Base-by-base conservation (phyloP, 2,797 vertebrate genomes). In the Rhinogobio ventralis region DNA sequence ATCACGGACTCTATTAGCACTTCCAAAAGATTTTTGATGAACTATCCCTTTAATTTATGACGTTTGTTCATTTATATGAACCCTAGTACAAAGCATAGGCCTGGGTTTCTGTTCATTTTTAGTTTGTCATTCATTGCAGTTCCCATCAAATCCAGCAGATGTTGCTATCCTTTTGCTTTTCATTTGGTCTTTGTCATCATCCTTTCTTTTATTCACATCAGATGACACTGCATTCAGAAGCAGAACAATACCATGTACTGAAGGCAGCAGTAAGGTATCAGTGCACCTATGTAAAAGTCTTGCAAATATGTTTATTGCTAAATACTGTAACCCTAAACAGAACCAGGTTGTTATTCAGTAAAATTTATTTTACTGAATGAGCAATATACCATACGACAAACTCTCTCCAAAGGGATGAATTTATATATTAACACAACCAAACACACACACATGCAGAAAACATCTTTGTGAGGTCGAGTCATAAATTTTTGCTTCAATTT, bases 401-500 rank as follows among this genome's bases (percentile, higher is more conserved):
- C 20, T 42, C 46, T 23, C 51, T 64, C 81, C 10, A 20, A 62
- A 53, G 25, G 30, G 57, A 80, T 46, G 45, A 19, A 74, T 76
- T 28, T 51, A 49, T 68, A 75, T 36, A 25, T n/a, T 25, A 33
- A 69, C 74, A 81, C 78, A 57, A 51, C 67, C 5, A 73, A 28
- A 55, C 55, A 67, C 30, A 51, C 28, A 68, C 39, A 66, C 6
- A 25, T 15, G 53, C 23, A 17, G 46, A 25, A 76, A 51, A 76
- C 60, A 23, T 88, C 85, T 30, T 23, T 81, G 83, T 17, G 13
- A 81, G 42, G 51, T 69, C 9, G 69, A 72, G 68, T 78, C 87
- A 91, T 91, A 90, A 89, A 91, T 91, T 87, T 88, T 85, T 73
- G 79, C 79, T 75, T 84, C 39, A 79, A n/a, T 76, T 68, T 68